These are phyloP conservation scores for Aegypius monachus DNA, from an alignment of 2,113 vertebrate genomes.

Conservation along the genomic window DNA sequence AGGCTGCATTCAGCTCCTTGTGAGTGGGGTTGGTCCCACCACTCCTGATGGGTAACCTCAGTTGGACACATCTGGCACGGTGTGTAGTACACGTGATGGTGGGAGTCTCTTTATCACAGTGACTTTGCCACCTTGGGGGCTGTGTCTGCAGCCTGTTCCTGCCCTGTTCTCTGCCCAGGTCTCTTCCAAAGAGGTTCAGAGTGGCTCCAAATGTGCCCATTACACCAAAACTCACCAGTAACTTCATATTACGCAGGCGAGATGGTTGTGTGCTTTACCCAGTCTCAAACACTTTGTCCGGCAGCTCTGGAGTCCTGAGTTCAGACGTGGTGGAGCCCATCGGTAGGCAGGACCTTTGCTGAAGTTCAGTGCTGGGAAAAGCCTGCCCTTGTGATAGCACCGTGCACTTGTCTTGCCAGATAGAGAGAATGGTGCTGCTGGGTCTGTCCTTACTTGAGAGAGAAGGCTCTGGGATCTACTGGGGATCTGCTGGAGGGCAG, in stretches of 20 bases:
- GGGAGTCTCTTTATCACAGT: no score
- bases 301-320: background rate
- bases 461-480: no score
- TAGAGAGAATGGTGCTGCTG: background rate
- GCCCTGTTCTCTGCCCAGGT: background rate
- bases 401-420: fast-evolving
- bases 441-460: no score
- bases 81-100: fast-evolving
- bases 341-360: background rate
- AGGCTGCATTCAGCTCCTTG: background rate
- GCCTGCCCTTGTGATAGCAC: no score
- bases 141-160: background rate
- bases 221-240: fast-evolving
- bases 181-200: background rate
- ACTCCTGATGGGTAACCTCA: fast-evolving
- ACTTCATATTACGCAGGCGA: fast-evolving
- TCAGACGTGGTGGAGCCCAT: background rate
- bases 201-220: background rate
- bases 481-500: background rate
- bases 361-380: background rate
- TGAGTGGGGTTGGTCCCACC: background rate
- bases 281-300: fast-evolving
- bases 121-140: background rate
- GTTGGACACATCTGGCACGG: fast-evolving
- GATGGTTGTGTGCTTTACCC: background rate